These are phyloP conservation scores for Catajapyx aquilonaris DNA, from an alignment of 1,140 invertebrate genomes.

Conservation along the genomic window DNA sequence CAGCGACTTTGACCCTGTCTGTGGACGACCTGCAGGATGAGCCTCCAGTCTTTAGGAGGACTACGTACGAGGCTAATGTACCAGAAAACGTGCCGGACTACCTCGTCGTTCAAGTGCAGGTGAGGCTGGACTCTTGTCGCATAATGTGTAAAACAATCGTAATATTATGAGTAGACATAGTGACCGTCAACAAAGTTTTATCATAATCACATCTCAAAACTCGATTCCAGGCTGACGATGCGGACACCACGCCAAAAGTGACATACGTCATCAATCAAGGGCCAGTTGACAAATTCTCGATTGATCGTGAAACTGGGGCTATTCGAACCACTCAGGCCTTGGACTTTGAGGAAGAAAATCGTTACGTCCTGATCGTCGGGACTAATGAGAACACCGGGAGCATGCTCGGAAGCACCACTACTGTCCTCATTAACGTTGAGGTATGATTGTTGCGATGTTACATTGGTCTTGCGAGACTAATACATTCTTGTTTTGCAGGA, in stretches of 20 bases:
- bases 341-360: constrained; percentile 51
- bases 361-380: constrained; percentile 53
- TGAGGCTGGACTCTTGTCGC: constrained; percentile 10
- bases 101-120: constrained; percentile 46
- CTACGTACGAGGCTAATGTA: constrained; percentile 48
- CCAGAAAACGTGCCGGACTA: constrained; percentile 62
- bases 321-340: constrained; percentile 50
- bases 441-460: constrained; percentile 22
- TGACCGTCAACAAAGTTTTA: too few relatives aligned
- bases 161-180: constrained; percentile 1
- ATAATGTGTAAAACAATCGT: background rate
- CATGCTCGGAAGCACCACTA: constrained; percentile 45
- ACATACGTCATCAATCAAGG: constrained; percentile 69
- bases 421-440: constrained; percentile 51
- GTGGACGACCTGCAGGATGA: constrained; percentile 67
- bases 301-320: constrained; percentile 52
- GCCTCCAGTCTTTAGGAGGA: constrained; percentile 50
- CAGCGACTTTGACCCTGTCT: constrained; percentile 60
- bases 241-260: constrained; percentile 49
- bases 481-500: constrained; percentile 27
- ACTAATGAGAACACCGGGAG: constrained; percentile 55
- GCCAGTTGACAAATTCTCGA: constrained; percentile 53
- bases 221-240: constrained; percentile 54
- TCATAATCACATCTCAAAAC: too few relatives aligned
- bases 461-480: constrained; percentile 4